phyloP scores from a whole-genome alignment of 2,797 vertebrate species.

The Hoplostethus atlanticus region DNA sequence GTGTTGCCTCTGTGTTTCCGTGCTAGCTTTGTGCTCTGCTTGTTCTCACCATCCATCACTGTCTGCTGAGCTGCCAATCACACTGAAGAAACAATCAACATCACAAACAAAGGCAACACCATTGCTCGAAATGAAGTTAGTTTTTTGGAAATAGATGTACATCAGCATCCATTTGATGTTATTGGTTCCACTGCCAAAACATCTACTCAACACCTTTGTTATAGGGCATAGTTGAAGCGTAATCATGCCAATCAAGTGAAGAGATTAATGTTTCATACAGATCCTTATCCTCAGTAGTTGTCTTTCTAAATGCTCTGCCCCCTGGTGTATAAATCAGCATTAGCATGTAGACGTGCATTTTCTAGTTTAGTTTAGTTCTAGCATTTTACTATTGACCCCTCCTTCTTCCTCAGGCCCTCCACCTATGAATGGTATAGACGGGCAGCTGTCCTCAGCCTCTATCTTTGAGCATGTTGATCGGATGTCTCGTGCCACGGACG shows the following conservation, averaged over 20 bases:
- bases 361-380: not conserved
- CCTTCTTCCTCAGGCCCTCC: slow-evolving; percentile 85
- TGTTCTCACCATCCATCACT: slow-evolving; percentile 71
- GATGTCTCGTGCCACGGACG: slow-evolving; percentile 89
- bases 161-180: slow-evolving; percentile 19
- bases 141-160: slow-evolving; percentile 19
- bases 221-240: not conserved
- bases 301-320: slow-evolving; percentile 16
- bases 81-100: slow-evolving; percentile 27
- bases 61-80: slow-evolving; percentile 65
- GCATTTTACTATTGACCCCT: not conserved
- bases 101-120: slow-evolving; percentile 40
- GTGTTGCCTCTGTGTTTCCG: slow-evolving; percentile 46
- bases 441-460: slow-evolving; percentile 92
- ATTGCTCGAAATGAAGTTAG: slow-evolving; percentile 48
- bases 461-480: slow-evolving; percentile 98
- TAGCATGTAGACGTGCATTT: slow-evolving; percentile 6
- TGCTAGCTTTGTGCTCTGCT: slow-evolving; percentile 49
- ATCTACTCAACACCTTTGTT: slow-evolving; percentile 4
- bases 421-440: slow-evolving; percentile 80
- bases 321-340: slow-evolving; percentile 34
- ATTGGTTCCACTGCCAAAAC: not conserved
- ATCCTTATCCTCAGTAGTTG: not conserved
- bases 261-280: slow-evolving; percentile 9
- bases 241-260: slow-evolving; percentile 6